Base-by-base conservation (phyloP, 2,113 vertebrate genomes). In the Mus pahari region DNA sequence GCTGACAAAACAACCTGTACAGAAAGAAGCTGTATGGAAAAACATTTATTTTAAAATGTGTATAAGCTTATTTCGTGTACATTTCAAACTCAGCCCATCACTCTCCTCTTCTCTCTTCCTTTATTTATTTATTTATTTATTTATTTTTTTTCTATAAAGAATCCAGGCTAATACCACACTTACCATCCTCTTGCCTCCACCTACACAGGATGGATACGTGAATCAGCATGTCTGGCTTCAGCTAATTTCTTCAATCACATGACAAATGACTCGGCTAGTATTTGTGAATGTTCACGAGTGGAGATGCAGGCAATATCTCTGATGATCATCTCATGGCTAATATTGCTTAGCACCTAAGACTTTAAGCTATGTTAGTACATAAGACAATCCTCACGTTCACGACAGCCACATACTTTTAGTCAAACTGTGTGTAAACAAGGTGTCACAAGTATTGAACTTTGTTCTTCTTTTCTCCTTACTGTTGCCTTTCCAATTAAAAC, bases 1-100 rank as follows among this genome's bases (percentile, higher is more conserved):
- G 7, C 11, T 53, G 48, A 7, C 75, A 36, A 31, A 78, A 50
- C 45, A 77, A 50, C 12, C 28, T 31, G 16, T 5, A 31, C 6
- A 33, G 45, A 50, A 53, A 36, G 28, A 78, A 53, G 28, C 8
- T 13, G 2, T n/a, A 39, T 82, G 58, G 36, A 39, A 58, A 58
- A n/a, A 73, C 3, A 64, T 13, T 84, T 91, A 84, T 22, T 48
- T 88, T 68, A 89, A 81, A 16, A 75, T 84, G 74, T 14, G n/a
- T 64, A 84, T 71, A 90, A 89, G 87, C 31, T 94, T 86, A 58
- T 26, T 45, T 0, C 75, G 24, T 28, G 0, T 90, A 22, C 36
- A 50, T 79, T 89, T 92, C 64, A 89, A 91, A 91, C 89, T 92
- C 31, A 75, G 12, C 11, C 36, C 12, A 62, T 94, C 82, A 17